Evolutionary conservation across 1,140 invertebrate species (phyloP).

Genomic region (Caenorhabditis inopinata): DNA sequence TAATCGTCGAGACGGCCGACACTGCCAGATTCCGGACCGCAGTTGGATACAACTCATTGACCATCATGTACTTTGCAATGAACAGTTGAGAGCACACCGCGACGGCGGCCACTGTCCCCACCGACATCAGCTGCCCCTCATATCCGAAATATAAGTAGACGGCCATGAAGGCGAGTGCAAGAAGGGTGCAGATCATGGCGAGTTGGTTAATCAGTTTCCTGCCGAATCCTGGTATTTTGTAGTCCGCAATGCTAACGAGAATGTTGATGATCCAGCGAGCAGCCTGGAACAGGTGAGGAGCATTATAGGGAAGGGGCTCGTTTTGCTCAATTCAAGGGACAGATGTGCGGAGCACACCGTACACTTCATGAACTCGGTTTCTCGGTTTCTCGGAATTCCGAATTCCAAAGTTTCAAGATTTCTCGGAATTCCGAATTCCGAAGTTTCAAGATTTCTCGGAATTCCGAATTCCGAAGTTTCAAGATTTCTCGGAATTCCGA

Average conservation of each 20-base stretch:
- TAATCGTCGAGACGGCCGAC: constrained; percentile 35
- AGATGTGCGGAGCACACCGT: no score
- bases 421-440: no score
- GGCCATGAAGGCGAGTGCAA: constrained; percentile 4
- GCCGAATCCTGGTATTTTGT: constrained; percentile 20
- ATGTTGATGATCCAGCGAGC: constrained; percentile 41
- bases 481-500: no score
- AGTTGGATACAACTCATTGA: constrained; percentile 46
- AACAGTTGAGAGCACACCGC: constrained; percentile 38
- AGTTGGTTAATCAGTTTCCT: constrained; percentile 39
- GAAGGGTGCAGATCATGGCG: constrained; percentile 25
- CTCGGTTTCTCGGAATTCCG: no score
- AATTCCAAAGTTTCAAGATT: no score
- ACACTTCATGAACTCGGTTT: no score
- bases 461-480: no score
- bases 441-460: no score
- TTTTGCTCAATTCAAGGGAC: no score
- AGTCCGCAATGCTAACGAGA: constrained; percentile 15
- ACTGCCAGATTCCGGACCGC: constrained; percentile 43
- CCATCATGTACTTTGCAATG: constrained; percentile 45
- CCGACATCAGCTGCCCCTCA: background rate
- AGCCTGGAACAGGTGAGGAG: background rate
- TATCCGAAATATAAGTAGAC: constrained; percentile 2
- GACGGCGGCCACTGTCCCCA: background rate
- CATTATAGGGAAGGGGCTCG: no score